Conservation (phyloP, 2,113 vertebrate genomes). For the Cathartes aura region DNA sequence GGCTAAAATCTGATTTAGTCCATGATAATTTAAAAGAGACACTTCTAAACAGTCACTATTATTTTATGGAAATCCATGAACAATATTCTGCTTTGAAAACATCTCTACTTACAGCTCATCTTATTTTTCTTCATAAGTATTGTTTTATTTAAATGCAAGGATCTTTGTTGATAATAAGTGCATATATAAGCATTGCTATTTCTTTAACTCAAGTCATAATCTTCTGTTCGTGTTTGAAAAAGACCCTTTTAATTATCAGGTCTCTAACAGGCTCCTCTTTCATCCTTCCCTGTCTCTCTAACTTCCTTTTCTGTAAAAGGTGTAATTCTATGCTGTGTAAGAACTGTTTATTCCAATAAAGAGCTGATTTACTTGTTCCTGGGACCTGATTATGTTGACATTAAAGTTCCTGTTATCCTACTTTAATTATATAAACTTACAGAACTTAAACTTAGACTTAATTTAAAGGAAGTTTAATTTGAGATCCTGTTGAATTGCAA, state of each 20-base stretch:
- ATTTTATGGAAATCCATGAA: conserved; percentile 42
- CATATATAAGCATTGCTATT: conserved; percentile 26
- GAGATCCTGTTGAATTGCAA: background rate
- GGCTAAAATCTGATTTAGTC: conserved; percentile 38
- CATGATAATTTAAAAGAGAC: conserved; percentile 45
- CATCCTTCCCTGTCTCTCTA: conserved; percentile 49
- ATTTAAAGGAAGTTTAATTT: background rate
- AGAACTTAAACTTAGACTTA: background rate
- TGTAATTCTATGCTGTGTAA: conserved; percentile 37
- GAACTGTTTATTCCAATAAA: conserved; percentile 45
- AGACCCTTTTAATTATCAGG: conserved; percentile 67
- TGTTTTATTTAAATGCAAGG: conserved; percentile 15
- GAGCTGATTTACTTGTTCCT: conserved; percentile 7
- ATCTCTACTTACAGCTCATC: background rate
- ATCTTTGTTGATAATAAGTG: conserved; percentile 33
- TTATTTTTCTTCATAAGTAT: background rate
- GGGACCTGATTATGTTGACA: background rate
- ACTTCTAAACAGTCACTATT: conserved; percentile 1
- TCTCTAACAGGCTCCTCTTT: conserved; percentile 65
- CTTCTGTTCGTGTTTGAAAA: conserved; percentile 53
- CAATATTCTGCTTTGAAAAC: conserved; percentile 7
- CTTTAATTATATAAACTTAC: conserved; percentile 13
- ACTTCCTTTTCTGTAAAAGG: conserved; percentile 52
- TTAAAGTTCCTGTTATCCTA: background rate
- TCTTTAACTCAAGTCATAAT: conserved; percentile 49